Conservation (phyloP, 2,113 vertebrate species). For the Ifrita kowaldi region DNA sequence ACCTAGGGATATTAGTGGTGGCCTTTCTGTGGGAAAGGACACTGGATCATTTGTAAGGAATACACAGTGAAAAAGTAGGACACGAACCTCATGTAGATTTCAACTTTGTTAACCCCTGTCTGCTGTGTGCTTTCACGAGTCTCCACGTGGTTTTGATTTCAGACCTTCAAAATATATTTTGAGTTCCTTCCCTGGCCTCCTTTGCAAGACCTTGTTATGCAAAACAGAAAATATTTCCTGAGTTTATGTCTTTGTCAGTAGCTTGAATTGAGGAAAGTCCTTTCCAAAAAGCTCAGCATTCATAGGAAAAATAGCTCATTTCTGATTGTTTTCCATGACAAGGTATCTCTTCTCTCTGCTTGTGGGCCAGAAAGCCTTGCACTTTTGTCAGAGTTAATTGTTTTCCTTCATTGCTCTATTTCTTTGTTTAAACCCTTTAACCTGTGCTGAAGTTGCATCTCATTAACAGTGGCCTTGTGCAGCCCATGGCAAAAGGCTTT, state of each 20-base stretch:
- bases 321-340: not conserved
- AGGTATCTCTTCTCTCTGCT: not conserved
- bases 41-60: not conserved
- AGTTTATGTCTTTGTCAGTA: not conserved
- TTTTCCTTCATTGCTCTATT: not conserved
- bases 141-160: constrained; percentile 14
- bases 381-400: not conserved
- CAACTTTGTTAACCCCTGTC: not conserved
- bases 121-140: not conserved
- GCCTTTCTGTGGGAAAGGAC: not conserved
- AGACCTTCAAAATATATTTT: constrained; percentile 13
- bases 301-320: accelerated
- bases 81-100: not conserved
- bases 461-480: not conserved
- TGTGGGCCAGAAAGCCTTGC: not conserved
- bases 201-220: not conserved
- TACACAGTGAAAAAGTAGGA: not conserved
- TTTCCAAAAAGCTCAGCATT: not conserved
- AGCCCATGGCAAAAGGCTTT: not conserved
- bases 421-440: not conserved
- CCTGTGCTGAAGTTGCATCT: not conserved
- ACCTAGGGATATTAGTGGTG: not conserved
- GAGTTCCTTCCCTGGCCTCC: not conserved
- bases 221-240: not conserved
- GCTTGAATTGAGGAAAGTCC: not conserved